Conservation (phyloP, 92 coral and sea anemone genomes). For the Virgularia gustaviana region DNA sequence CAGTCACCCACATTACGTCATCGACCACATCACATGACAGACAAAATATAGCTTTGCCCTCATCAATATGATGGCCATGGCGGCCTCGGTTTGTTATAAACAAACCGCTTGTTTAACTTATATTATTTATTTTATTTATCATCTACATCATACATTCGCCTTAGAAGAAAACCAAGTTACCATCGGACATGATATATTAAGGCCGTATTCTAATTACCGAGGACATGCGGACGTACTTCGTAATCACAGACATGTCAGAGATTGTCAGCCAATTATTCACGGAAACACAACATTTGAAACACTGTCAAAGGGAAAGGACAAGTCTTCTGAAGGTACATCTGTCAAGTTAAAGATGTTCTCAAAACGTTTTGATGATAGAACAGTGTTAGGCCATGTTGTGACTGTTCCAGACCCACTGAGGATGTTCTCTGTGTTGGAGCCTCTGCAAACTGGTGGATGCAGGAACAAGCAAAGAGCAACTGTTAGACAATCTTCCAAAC, state of each 20-base stretch:
- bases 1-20: no score
- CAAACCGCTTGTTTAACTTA: no score
- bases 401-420: slow-evolving; percentile 67
- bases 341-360: slow-evolving; percentile 56
- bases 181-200: not conserved
- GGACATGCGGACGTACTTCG: slow-evolving; percentile 59
- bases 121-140: not conserved
- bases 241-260: slow-evolving; percentile 63
- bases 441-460: slow-evolving; percentile 72
- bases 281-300: slow-evolving; percentile 82
- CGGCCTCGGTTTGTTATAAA: no score
- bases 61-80: no score
- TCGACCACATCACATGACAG: no score
- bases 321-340: slow-evolving; percentile 43
- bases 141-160: not conserved
- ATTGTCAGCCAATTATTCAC: slow-evolving; percentile 69
- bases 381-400: slow-evolving; percentile 69
- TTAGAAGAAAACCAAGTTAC: not conserved
- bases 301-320: slow-evolving; percentile 40
- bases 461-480: slow-evolving; percentile 56
- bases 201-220: slow-evolving; percentile 50
- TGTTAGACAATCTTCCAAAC: slow-evolving; percentile 62
- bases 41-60: no score
- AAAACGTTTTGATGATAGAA: slow-evolving; percentile 48
- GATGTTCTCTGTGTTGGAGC: slow-evolving; percentile 87